These are phyloP conservation scores for Eupelmus urozonus DNA, from an alignment of 2,888 invertebrate species.

Conservation along the genomic window DNA sequence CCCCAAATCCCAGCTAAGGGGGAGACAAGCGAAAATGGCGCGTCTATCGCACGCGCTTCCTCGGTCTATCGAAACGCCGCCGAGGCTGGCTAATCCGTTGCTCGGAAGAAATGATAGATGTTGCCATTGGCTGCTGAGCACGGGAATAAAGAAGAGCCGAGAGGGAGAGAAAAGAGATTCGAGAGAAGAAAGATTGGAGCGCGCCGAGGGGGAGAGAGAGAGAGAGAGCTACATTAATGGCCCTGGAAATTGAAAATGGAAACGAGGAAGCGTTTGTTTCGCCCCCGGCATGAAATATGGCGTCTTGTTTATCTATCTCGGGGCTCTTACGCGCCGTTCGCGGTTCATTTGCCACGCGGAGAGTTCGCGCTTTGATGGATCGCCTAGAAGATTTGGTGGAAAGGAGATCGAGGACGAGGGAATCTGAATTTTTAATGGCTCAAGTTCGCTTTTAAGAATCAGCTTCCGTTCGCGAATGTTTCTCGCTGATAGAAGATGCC, in stretches of 20 bases:
- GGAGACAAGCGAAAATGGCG: slow-evolving; percentile 39
- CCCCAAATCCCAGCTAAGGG: neutral
- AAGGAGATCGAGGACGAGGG: too few relatives aligned
- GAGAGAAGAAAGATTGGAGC: slow-evolving; percentile 68
- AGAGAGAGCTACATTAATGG: slow-evolving; percentile 72
- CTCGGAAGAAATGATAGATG: slow-evolving; percentile 56
- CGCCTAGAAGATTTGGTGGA: neutral
- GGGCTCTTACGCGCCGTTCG: neutral
- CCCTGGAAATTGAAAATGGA: slow-evolving; percentile 76
- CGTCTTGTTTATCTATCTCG: slow-evolving; percentile 50
- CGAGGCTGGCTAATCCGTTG: too few relatives aligned
- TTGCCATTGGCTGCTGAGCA: slow-evolving; percentile 47
- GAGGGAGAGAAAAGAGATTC: slow-evolving; percentile 53
- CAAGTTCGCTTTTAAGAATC: neutral
- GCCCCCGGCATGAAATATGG: slow-evolving; percentile 66
- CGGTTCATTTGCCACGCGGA: slow-evolving; percentile 34
- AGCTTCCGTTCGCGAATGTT: too few relatives aligned
- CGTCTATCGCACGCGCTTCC: too few relatives aligned
- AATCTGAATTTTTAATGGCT: slow-evolving; percentile 1
- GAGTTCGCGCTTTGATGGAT: neutral
- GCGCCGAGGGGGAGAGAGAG: slow-evolving; percentile 66
- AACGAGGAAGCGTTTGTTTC: slow-evolving; percentile 67
- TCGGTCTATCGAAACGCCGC: too few relatives aligned
- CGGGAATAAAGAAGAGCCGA: slow-evolving; percentile 17
- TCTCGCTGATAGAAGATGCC: too few relatives aligned